phyloP scores from a whole-genome alignment of 2,888 invertebrate species.

The Ecdyonurus torrentis region DNA sequence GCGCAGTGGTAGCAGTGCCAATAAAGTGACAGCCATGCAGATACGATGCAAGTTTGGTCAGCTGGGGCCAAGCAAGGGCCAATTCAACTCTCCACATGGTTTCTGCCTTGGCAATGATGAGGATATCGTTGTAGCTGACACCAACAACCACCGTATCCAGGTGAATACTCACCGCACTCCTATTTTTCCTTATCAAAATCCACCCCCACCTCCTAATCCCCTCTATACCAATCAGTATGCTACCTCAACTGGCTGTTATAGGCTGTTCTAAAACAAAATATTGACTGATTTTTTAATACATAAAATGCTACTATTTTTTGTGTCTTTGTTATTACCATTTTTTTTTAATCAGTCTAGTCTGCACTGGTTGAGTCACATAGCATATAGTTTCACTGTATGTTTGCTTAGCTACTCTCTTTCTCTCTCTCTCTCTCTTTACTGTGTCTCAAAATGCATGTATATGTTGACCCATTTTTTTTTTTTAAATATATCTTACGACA shows the following conservation, averaged over 20 bases:
- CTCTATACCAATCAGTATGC: neutral
- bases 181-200: neutral
- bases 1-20: conserved; percentile 37
- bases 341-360: neutral
- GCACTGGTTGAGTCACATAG: neutral
- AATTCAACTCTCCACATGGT: conserved; percentile 94
- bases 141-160: conserved; percentile 91
- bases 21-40: conserved; percentile 67
- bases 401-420: neutral
- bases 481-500: no score
- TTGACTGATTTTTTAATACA: neutral
- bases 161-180: conserved; percentile 25
- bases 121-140: conserved; percentile 92
- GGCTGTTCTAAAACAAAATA: neutral
- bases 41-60: conserved; percentile 88
- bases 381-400: no score
- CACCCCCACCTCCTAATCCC: neutral
- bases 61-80: conserved; percentile 78
- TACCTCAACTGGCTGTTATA: conserved; percentile 1
- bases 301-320: no score
- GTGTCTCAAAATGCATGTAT: neutral
- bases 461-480: neutral
- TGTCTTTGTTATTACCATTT: neutral
- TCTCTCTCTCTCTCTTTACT: neutral
- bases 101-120: conserved; percentile 91